Conservation (phyloP, 2,888 invertebrate genomes). For the Drosophila quasianomalipes region DNA sequence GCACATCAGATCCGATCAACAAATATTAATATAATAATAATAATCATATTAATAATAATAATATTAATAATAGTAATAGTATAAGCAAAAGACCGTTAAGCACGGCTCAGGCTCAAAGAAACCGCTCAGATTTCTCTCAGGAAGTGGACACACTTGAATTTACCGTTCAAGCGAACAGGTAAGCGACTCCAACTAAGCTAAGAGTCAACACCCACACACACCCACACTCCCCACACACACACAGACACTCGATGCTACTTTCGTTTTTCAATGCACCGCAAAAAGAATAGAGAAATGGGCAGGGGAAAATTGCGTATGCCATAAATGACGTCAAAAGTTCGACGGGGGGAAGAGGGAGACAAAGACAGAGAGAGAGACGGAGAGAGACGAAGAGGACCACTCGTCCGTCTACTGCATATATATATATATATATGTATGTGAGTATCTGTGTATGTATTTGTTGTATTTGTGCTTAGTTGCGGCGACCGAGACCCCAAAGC, state of each 20-base stretch:
- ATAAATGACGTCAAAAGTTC: conserved; percentile 1
- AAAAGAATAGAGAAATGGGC: conserved; percentile 1
- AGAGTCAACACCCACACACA: not conserved
- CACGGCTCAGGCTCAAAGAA: conserved; percentile 6
- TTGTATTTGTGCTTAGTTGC: conserved; percentile 1
- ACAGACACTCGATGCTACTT: not conserved
- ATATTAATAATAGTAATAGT: conserved; percentile 7
- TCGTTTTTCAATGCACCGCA: not conserved
- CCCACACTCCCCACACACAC: not conserved
- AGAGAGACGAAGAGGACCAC: not conserved
- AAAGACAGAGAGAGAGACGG: not conserved
- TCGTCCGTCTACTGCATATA: not conserved
- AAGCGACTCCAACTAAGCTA: conserved; percentile 33
- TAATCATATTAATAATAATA: conserved; percentile 8
- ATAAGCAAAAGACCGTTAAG: conserved; percentile 8
- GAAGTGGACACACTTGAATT: conserved; percentile 14
- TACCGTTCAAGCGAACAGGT: conserved; percentile 37
- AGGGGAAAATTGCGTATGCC: not conserved
- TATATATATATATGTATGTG: not conserved
- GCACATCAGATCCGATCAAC: not conserved
- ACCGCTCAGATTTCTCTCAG: conserved; percentile 23
- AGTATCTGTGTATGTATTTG: no score
- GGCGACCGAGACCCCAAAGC: conserved; percentile 12
- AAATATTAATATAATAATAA: not conserved
- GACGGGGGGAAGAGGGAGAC: not conserved